Conservation (phyloP, 2,888 invertebrate species). For the Ophion costatus region DNA sequence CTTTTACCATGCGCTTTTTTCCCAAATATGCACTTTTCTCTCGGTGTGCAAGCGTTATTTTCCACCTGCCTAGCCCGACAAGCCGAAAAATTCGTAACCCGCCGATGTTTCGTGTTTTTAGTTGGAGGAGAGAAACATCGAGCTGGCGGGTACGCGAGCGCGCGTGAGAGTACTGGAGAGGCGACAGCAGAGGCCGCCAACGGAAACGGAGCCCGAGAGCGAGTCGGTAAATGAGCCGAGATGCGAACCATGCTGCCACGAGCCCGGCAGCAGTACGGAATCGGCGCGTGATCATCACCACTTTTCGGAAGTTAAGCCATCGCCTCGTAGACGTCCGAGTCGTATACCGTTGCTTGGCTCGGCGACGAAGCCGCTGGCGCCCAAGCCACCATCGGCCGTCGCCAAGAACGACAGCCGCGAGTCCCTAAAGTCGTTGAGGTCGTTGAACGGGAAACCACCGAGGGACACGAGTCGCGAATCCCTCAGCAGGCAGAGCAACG, state of each 20-base stretch:
- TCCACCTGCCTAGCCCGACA: no score
- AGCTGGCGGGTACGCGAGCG: slow-evolving; percentile 92
- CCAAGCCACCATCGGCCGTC: slow-evolving; percentile 87
- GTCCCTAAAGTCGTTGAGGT: slow-evolving; percentile 78
- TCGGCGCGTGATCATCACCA: slow-evolving; percentile 86
- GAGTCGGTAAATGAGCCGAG: slow-evolving; percentile 81
- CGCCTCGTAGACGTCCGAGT: slow-evolving; percentile 86
- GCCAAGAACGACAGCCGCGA: slow-evolving; percentile 78
- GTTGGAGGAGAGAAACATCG: slow-evolving; percentile 93
- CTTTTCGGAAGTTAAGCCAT: slow-evolving; percentile 78
- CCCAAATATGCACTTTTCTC: no score
- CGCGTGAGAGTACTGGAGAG: slow-evolving; percentile 90
- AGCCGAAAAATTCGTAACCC: no score
- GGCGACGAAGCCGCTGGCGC: slow-evolving; percentile 85
- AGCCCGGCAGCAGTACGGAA: slow-evolving; percentile 88
- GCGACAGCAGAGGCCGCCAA: slow-evolving; percentile 83
- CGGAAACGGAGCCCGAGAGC: slow-evolving; percentile 82
- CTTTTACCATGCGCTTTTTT: no score
- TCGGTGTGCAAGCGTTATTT: no score
- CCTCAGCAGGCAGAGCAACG: slow-evolving; percentile 77
- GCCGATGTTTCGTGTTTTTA: slow-evolving; percentile 79
- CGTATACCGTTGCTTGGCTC: slow-evolving; percentile 89
- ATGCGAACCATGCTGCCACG: slow-evolving; percentile 82
- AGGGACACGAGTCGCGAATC: slow-evolving; percentile 81
- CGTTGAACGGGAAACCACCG: slow-evolving; percentile 76